Evolutionary conservation across 1,140 invertebrate genomes (phyloP), one percentile per base, ranked within the genome.

Genomic region (Tribolium madens): DNA sequence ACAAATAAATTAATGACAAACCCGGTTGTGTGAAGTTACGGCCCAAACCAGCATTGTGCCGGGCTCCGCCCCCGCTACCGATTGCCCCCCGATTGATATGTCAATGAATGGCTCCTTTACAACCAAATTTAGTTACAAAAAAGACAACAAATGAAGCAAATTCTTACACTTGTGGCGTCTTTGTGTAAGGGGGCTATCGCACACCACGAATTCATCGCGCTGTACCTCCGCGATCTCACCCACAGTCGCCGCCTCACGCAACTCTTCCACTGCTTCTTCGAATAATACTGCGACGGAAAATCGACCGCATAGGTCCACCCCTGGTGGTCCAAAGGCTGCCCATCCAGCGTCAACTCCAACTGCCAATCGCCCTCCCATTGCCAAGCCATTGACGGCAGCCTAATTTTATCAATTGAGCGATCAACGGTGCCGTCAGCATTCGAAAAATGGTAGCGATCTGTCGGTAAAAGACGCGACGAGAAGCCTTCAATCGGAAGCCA

Each of bases 311-410:
- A 98, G 26, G 93, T 97, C 96, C 96, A 98, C 42, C 96, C 96
- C 90, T 97, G 95, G 86, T 94, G 92, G 85, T 94, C 93, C 57
- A 97, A 87, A 1, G 93, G 93, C 82, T 96, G 92, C 2, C 95
- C 96, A 86, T 97, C 92, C 52, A 97, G 88, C 18, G 93, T 95
- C 9, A 95, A 89, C 85, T 97, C 96, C 68, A 97, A 89, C 78
- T 95, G 91, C 96, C 96, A 98, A 79, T 96, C 94, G 2, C 96
- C 96, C 97, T 82, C 95, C 92, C 96, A 96, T 97, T 75, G 95
- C 94, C 90, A 96, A 91, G 95, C 94, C 90, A 96, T 93, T 0
- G 95, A 96, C 14, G 96, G 96, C 17, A 97, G 86, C 80, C 93
- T 88, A 50, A 97, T 95, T 82, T 91, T 91, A 80, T 95, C 92